Evolutionary conservation across 2,888 invertebrate genomes (phyloP), one percentile per base, ranked within the genome.

Genomic region (Dryococelus australis): DNA sequence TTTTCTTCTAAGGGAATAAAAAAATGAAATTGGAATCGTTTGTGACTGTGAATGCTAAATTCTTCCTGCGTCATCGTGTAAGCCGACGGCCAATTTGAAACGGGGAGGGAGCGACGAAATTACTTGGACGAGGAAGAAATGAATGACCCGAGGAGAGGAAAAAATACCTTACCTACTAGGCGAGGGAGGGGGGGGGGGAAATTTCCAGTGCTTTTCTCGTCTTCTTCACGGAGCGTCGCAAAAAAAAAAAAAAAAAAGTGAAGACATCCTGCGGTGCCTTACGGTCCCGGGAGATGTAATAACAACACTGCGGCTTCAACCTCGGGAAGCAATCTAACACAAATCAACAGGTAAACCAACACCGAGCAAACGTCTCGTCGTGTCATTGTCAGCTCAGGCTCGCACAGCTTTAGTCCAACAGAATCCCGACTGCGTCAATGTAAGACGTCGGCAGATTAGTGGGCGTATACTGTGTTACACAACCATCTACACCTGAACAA

Each of bases 21-120:
- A 65, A 65, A n/a, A 24, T n/a, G 65, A n/a, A 65, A 65, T 65
- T n/a, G 65, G 65, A 65, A 65, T 65, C 65, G 65, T 65, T 65
- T 65, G 65, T 65, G 65, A 65, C 65, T 65, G 12, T 47, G 65
- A 65, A 65, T 65, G 65, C 65, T 65, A n/a, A 65, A 65, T 65
- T 65, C 6, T 24, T 20, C 65, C 65, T 65, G 65, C 65, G 65
- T 65, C 65, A 65, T 65, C 65, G 65, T 65, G 6, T 65, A 65
- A 0, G 65, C n/a, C n/a, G 65, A 65, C 65, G 65, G 65, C 65
- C 65, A n/a, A 65, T 65, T 65, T 65, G 65, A 65, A 65, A 65
- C 65, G 65, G 65, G 65, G n/a, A 65, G 65, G 20, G 65, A 65
- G 65, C 20, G 20, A 65, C 65, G n/a, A 65, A 65, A 65, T 65